These are phyloP conservation scores for Polietes domitor DNA, from an alignment of 2,888 invertebrate genomes.

Conservation along the genomic window DNA sequence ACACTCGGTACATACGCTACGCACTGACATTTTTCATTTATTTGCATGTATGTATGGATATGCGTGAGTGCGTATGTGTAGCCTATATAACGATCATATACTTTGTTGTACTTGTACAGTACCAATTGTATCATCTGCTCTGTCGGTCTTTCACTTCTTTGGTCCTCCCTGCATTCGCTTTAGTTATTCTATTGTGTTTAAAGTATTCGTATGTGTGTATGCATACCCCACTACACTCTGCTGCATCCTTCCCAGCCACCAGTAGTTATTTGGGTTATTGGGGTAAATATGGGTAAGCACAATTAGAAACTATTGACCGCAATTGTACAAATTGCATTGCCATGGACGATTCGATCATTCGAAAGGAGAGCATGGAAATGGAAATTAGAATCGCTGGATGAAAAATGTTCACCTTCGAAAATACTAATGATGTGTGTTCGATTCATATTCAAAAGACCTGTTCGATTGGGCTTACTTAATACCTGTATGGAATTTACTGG, in stretches of 20 bases:
- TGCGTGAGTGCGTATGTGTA: neutral
- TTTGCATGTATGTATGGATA: neutral
- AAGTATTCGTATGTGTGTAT: neutral
- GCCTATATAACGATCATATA: slow-evolving; percentile 11
- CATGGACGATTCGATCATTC: slow-evolving; percentile 61
- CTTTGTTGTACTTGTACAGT: slow-evolving; percentile 30
- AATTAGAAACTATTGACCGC: slow-evolving; percentile 61
- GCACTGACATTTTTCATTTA: slow-evolving; percentile 28
- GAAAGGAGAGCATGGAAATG: slow-evolving; percentile 43
- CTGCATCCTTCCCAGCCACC: neutral
- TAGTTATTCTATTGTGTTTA: slow-evolving; percentile 1
- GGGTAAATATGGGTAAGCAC: slow-evolving; percentile 24
- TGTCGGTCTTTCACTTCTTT: neutral
- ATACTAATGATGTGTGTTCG: no score
- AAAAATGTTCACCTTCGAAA: no score
- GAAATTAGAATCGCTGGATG: no score
- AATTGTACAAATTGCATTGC: slow-evolving; percentile 61
- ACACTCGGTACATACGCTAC: neutral
- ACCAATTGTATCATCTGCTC: slow-evolving; percentile 15
- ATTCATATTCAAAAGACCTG: no score
- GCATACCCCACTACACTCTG: neutral
- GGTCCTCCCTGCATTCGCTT: neutral
- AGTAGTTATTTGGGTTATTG: slow-evolving; percentile 10
- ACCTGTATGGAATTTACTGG: no score
- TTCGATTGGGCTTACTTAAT: no score